These are phyloP conservation scores for Mystacides longicornis DNA, from an alignment of 2,888 invertebrate genomes.

Conservation along the genomic window DNA sequence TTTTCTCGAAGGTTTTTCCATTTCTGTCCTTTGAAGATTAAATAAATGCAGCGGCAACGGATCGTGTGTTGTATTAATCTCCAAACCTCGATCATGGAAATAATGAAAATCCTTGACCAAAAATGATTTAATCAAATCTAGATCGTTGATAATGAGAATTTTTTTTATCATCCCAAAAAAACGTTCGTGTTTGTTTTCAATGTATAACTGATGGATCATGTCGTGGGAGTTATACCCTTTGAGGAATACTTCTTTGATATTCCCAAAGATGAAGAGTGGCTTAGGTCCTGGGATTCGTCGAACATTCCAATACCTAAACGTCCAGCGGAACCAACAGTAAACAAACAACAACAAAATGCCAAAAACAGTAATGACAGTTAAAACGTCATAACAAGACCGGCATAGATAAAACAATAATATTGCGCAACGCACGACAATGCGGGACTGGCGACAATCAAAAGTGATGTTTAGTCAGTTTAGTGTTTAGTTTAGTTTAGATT, in stretches of 20 bases:
- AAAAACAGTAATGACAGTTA: no score
- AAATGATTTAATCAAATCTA: slow-evolving; percentile 31
- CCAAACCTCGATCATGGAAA: slow-evolving; percentile 34
- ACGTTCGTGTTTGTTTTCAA: not conserved
- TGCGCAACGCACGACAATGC: no score
- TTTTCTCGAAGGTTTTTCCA: slow-evolving; percentile 50
- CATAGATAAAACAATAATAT: no score
- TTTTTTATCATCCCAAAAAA: slow-evolving; percentile 28
- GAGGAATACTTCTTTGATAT: slow-evolving; percentile 11
- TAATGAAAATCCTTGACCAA: slow-evolving; percentile 33
- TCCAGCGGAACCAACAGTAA: not conserved
- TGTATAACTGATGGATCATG: not conserved
- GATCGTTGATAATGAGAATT: slow-evolving; percentile 31
- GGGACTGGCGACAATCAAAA: no score
- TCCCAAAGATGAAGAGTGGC: slow-evolving; percentile 15
- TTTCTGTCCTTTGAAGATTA: slow-evolving; percentile 36
- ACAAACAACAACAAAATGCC: no score
- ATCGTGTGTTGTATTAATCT: slow-evolving; percentile 42
- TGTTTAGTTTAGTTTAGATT: no score
- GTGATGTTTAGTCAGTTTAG: no score
- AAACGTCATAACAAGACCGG: no score
- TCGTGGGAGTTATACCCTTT: not conserved
- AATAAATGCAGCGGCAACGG: slow-evolving; percentile 45
- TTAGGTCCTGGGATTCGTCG: slow-evolving; percentile 23
- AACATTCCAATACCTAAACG: slow-evolving; percentile 17